Conservation (phyloP, 1,140 invertebrate species). For the Papilio polyxenes region DNA sequence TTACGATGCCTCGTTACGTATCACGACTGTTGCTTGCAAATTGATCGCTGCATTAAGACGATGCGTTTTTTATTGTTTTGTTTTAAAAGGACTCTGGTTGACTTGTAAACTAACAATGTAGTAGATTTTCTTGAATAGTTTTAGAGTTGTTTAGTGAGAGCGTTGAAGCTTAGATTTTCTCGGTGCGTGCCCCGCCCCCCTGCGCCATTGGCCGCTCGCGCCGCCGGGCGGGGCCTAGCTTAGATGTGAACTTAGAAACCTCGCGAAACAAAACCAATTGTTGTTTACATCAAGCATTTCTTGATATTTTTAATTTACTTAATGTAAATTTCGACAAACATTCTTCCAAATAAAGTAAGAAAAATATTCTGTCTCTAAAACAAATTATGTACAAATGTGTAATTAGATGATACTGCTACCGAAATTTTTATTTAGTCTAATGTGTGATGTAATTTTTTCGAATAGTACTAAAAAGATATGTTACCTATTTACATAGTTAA, state of each 20-base stretch:
- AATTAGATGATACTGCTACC: not conserved
- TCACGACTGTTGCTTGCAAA: slow-evolving; percentile 52
- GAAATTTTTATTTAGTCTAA: not conserved
- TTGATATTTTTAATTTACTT: slow-evolving; percentile 28
- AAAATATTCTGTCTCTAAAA: not conserved
- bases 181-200: slow-evolving; percentile 66
- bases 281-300: slow-evolving; percentile 40
- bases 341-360: not conserved
- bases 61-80: not conserved
- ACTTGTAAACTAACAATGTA: slow-evolving; percentile 11
- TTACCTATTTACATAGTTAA: not conserved
- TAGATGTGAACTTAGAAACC: slow-evolving; percentile 72
- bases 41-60: slow-evolving; percentile 46
- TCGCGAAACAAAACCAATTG: slow-evolving; percentile 41
- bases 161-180: slow-evolving; percentile 64
- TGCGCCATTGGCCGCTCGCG: slow-evolving; percentile 67
- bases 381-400: not conserved
- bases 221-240: slow-evolving; percentile 72
- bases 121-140: slow-evolving; percentile 1
- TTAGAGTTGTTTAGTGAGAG: not conserved
- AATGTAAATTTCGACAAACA: not conserved
- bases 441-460: not conserved
- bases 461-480: not conserved
- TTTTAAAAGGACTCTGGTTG: not conserved
- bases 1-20: slow-evolving; percentile 59